Conservation (phyloP, 1,140 invertebrate species). For the Asbolus verrucosus region DNA sequence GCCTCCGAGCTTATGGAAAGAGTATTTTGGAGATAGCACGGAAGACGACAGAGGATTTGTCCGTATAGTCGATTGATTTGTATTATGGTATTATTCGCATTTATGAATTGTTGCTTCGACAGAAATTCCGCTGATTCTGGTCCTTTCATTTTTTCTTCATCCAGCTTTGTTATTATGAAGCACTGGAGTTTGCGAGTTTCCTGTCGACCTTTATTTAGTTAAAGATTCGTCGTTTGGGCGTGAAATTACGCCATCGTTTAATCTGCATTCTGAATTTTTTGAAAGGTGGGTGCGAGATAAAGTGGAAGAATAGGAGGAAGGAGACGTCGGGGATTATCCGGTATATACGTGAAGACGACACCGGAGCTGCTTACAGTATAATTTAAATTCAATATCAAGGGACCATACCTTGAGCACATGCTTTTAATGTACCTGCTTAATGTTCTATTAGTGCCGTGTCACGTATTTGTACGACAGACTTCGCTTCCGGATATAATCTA, state of each 20-base stretch:
- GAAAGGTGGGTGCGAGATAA: slow-evolving; percentile 12
- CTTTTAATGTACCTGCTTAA: slow-evolving; percentile 41
- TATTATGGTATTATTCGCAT: not conserved
- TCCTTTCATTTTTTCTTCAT: too few relatives aligned
- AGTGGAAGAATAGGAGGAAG: slow-evolving; percentile 3
- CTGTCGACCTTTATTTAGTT: not conserved
- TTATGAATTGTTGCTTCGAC: not conserved
- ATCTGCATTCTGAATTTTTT: slow-evolving; percentile 17
- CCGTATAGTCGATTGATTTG: slow-evolving; percentile 6
- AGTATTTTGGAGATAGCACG: not conserved
- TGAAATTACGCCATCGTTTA: slow-evolving; percentile 20
- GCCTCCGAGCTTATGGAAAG: not conserved
- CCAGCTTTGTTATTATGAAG: too few relatives aligned
- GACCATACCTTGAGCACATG: slow-evolving; percentile 38
- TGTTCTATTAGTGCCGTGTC: slow-evolving; percentile 41
- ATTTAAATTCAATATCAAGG: slow-evolving; percentile 39
- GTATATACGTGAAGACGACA: slow-evolving; percentile 19
- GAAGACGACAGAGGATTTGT: slow-evolving; percentile 7
- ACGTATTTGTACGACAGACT: slow-evolving; percentile 41
- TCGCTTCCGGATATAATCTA: slow-evolving; percentile 19
- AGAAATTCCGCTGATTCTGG: not conserved
- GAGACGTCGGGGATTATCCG: slow-evolving; percentile 9
- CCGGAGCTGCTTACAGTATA: slow-evolving; percentile 20
- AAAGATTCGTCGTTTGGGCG: not conserved
- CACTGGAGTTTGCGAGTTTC: too few relatives aligned